Evolutionary conservation across 1,140 invertebrate species (phyloP).

Genomic region (Dysdera silvatica): DNA sequence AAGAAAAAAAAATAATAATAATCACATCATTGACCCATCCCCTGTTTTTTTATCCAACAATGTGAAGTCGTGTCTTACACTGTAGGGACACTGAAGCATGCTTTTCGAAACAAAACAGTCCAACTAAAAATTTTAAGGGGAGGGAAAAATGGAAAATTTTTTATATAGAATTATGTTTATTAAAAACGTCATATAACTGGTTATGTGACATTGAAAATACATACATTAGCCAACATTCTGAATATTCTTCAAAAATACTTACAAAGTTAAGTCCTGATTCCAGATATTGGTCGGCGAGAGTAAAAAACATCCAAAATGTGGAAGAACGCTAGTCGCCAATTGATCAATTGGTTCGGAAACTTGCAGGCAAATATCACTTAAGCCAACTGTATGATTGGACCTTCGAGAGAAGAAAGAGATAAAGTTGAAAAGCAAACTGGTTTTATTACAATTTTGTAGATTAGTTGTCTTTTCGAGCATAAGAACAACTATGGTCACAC

Average conservation of each 20-base stretch:
- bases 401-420: not conserved
- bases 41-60: too few species aligned
- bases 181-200: too few species aligned
- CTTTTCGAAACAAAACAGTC: too few species aligned
- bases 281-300: constrained; percentile 89
- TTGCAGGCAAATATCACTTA: constrained; percentile 76
- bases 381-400: constrained; percentile 43
- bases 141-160: not conserved
- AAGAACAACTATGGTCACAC: too few species aligned
- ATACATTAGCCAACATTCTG: too few species aligned
- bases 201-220: too few species aligned
- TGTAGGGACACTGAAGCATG: too few species aligned
- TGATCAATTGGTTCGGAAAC: constrained; percentile 54
- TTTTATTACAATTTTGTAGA: not conserved
- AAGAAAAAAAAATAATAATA: too few species aligned
- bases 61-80: too few species aligned
- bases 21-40: too few species aligned
- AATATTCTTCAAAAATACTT: not conserved
- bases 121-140: not conserved
- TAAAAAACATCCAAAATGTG: constrained; percentile 85
- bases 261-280: constrained; percentile 58
- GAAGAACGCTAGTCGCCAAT: constrained; percentile 51
- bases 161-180: not conserved
- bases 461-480: not conserved
- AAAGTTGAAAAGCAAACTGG: not conserved